These are phyloP conservation scores for Nerophis ophidion DNA, from an alignment of 2,113 vertebrate genomes.

Conservation along the genomic window DNA sequence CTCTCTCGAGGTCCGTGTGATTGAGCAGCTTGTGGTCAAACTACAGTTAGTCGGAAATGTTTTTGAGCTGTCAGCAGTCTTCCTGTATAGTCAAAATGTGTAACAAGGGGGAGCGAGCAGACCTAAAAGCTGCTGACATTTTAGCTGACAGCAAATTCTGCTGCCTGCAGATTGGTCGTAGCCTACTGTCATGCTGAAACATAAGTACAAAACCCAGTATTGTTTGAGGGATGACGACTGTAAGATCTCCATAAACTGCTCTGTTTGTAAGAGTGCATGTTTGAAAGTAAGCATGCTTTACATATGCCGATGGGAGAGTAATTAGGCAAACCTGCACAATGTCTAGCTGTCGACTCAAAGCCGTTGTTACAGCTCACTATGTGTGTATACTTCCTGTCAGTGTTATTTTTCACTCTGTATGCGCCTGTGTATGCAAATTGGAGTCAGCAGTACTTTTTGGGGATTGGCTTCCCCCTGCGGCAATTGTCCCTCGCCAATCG, in stretches of 20 bases:
- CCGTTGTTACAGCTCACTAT: too few species aligned
- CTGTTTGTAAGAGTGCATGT: slow-evolving; percentile 7
- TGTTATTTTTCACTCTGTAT: too few species aligned
- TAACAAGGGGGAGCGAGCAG: not conserved
- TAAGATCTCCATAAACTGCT: not conserved
- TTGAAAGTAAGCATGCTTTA: slow-evolving; percentile 16
- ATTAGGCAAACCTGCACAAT: not conserved
- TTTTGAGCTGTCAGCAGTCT: not conserved
- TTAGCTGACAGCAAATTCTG: not conserved
- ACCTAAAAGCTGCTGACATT: not conserved
- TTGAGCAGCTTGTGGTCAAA: not conserved
- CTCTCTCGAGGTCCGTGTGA: not conserved
- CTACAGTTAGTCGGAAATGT: not conserved
- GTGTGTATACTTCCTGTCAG: too few species aligned
- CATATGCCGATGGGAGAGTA: not conserved
- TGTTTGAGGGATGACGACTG: not conserved
- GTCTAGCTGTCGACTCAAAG: not conserved
- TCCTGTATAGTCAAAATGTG: not conserved
- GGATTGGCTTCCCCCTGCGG: too few species aligned
- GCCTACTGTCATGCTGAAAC: not conserved
- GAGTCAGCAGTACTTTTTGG: too few species aligned
- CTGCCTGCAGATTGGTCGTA: not conserved
- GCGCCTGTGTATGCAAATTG: too few species aligned
- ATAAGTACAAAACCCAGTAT: not conserved
- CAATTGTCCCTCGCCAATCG: too few species aligned